A percentile compares a stretch with the other conserved stretches of the same genome.
Conservation (phyloP, 2,113 vertebrate genomes). For the Lepidothrix coronata region DNA sequence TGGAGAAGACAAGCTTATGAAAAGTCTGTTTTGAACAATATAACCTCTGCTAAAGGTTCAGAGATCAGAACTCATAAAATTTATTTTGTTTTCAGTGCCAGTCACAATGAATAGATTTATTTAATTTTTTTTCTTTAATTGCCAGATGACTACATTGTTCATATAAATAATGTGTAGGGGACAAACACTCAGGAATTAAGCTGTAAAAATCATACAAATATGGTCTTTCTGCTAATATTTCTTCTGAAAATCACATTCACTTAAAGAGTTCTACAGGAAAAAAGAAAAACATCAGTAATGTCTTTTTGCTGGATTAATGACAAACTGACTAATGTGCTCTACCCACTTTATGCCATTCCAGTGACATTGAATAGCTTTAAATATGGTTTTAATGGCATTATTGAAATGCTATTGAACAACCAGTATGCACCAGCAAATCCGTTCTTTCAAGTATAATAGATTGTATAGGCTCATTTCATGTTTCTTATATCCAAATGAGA, state of each 20-base stretch:
- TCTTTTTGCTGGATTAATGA: conserved; percentile 36
- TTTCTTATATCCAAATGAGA: conserved; percentile 9
- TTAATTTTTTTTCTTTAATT: conserved; percentile 9
- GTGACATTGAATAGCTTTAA: conserved; percentile 29
- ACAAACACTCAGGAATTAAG: neutral
- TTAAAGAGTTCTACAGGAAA: neutral
- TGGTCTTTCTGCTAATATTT: neutral
- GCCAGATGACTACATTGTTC: neutral
- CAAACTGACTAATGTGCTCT: conserved; percentile 38
- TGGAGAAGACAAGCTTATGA: neutral
- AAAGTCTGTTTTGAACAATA: neutral
- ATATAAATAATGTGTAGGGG: neutral
- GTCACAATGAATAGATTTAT: neutral
- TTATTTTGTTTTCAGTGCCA: conserved; percentile 6
- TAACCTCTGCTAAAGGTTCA: conserved; percentile 31
- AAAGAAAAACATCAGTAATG: neutral
- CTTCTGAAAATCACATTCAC: neutral
- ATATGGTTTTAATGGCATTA: conserved; percentile 43
- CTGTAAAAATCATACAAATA: neutral
- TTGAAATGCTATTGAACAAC: conserved; percentile 28
- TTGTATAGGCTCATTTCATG: conserved; percentile 24
- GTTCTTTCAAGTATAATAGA: neutral
- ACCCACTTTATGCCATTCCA: neutral
- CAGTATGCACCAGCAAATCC: neutral
- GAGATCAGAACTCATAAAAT: conserved; percentile 13